These are phyloP conservation scores for Hypena proboscidalis DNA, from an alignment of 2,888 invertebrate species.

Conservation along the genomic window DNA sequence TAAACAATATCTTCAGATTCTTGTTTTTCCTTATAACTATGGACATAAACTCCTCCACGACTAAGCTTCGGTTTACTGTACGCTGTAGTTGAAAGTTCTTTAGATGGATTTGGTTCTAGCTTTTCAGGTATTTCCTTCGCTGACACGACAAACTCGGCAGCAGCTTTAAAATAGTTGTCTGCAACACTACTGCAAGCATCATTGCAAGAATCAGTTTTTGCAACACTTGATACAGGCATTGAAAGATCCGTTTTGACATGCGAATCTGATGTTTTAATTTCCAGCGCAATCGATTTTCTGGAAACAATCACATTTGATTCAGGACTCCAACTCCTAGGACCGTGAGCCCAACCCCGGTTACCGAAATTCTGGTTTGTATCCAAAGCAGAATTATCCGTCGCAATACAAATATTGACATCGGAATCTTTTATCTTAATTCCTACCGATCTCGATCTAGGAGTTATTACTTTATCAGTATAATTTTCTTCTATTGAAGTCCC, in stretches of 20 bases:
- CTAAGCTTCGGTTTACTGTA: conserved; percentile 52
- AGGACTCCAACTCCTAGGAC: conserved; percentile 8
- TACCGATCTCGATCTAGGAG: conserved; percentile 44
- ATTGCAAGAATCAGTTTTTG: conserved; percentile 49
- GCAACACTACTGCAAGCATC: conserved; percentile 42
- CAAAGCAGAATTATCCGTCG: conserved; percentile 40
- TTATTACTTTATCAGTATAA: conserved; percentile 36
- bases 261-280: conserved; percentile 11
- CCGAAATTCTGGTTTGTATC: no score
- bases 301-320: conserved; percentile 5
- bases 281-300: conserved; percentile 7
- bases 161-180: no score
- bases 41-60: conserved; percentile 69
- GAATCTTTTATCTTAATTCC: conserved; percentile 65
- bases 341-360: no score
- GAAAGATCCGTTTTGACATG: conserved; percentile 43
- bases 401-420: conserved; percentile 28
- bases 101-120: conserved; percentile 30
- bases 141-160: no score
- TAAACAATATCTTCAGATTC: conserved; percentile 71
- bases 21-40: conserved; percentile 68
- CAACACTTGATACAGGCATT: conserved; percentile 43
- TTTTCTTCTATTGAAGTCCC: conserved; percentile 48
- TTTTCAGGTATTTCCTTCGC: conserved; percentile 33
- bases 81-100: conserved; percentile 35